phyloP scores from a whole-genome alignment of 2,888 invertebrate genomes.

The Dioctria rufipes region DNA sequence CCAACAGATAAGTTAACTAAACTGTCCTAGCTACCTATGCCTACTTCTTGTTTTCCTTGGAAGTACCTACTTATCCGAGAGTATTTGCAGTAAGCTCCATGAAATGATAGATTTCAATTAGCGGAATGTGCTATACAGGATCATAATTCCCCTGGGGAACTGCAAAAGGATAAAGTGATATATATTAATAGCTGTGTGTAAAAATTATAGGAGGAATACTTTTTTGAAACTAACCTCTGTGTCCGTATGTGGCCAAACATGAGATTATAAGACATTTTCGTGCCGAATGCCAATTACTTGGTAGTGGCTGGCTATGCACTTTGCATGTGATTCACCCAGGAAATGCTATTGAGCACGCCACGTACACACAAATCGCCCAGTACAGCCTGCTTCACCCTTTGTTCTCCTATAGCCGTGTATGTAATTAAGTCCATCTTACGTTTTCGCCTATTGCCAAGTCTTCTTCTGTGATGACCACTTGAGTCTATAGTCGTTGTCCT shows the following conservation, averaged over 20 bases:
- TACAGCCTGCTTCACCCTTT: constrained; percentile 35
- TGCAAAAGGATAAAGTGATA: not conserved
- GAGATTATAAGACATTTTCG: constrained; percentile 39
- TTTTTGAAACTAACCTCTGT: constrained; percentile 2
- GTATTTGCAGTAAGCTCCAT: not conserved
- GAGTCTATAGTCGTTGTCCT: constrained; percentile 56
- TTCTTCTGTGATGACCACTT: constrained; percentile 54
- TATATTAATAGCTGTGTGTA: constrained; percentile 15
- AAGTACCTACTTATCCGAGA: too few species aligned
- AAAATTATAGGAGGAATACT: constrained; percentile 35
- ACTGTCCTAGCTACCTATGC: too few species aligned
- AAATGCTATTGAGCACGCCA: constrained; percentile 52
- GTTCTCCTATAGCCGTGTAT: constrained; percentile 48
- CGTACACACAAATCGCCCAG: constrained; percentile 48
- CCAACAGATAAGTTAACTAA: too few species aligned
- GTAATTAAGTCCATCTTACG: constrained; percentile 59
- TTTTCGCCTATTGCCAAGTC: constrained; percentile 56
- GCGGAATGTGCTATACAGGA: not conserved
- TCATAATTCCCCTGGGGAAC: not conserved
- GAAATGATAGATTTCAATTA: not conserved
- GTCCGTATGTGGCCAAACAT: constrained; percentile 5
- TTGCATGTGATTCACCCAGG: constrained; percentile 57
- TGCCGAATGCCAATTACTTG: constrained; percentile 47
- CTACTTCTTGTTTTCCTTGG: too few species aligned
- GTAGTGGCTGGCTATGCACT: constrained; percentile 51